These are phyloP conservation scores for Drosophila pseudoobscura DNA, from an alignment of 1,140 invertebrate genomes.

Conservation along the genomic window DNA sequence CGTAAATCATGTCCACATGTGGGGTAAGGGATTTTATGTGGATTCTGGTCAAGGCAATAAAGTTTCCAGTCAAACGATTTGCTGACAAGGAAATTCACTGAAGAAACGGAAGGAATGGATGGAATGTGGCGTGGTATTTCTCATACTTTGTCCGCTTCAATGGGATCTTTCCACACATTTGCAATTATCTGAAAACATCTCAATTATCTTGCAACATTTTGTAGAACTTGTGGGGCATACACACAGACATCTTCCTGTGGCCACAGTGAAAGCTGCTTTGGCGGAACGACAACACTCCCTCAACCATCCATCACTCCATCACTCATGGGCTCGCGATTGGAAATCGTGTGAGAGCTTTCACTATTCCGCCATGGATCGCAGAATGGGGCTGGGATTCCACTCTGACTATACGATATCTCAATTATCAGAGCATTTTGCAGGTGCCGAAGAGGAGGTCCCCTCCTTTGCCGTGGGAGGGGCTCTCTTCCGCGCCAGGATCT, in stretches of 20 bases:
- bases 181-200: neutral
- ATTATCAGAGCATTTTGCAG: neutral
- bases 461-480: no score
- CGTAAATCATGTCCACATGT: conserved; percentile 43
- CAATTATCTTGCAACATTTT: neutral
- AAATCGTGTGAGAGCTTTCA: no score
- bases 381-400: no score
- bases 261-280: no score
- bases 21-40: neutral
- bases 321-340: no score
- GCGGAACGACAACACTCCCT: no score
- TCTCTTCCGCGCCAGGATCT: neutral
- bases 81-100: conserved; percentile 9
- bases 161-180: conserved; percentile 5
- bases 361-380: no score
- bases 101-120: no score
- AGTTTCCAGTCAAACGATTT: conserved; percentile 27
- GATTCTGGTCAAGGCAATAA: conserved; percentile 6
- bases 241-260: no score
- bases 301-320: no score
- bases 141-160: conserved; percentile 1
- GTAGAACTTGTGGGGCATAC: neutral
- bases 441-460: no score
- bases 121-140: neutral
- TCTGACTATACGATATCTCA: neutral